Conservation (phyloP, 1,140 invertebrate species). For the Reticulitermes speratus region DNA sequence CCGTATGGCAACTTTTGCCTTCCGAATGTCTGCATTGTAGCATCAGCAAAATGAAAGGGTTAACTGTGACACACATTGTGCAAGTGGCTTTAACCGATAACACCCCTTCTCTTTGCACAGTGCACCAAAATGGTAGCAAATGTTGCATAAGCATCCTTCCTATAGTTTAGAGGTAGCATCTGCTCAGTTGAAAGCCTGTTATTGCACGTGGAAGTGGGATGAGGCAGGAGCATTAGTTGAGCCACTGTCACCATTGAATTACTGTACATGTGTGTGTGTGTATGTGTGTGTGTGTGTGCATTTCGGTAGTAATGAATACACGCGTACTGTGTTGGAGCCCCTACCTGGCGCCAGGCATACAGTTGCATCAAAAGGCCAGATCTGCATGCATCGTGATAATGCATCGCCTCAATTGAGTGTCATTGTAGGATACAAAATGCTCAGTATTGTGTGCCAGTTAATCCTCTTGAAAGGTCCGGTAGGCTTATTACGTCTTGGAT, state of each 20-base stretch:
- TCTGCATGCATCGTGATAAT: not conserved
- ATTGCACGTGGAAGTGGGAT: not conserved
- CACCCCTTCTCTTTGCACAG: not conserved
- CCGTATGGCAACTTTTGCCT: not conserved
- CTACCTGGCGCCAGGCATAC: not conserved
- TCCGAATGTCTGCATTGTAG: not conserved
- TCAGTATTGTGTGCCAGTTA: not conserved
- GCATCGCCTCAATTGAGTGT: not conserved
- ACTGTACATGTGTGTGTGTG: not conserved
- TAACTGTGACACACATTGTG: not conserved
- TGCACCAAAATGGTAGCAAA: not conserved
- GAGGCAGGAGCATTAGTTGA: not conserved
- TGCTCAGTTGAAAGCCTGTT: conserved; percentile 1
- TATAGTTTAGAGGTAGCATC: not conserved
- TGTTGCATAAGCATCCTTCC: not conserved
- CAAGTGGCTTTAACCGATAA: not conserved
- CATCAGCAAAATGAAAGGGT: not conserved
- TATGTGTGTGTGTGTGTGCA: not conserved
- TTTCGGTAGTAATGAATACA: not conserved
- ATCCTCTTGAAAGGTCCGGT: not conserved
- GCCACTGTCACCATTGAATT: conserved; percentile 8
- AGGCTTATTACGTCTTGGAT: not conserved
- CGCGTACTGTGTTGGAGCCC: not conserved
- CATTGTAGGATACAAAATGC: not conserved
- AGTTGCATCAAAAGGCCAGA: not conserved